Conservation (phyloP, 2,797 vertebrate genomes). For the Propithecus deckenii region DNA sequence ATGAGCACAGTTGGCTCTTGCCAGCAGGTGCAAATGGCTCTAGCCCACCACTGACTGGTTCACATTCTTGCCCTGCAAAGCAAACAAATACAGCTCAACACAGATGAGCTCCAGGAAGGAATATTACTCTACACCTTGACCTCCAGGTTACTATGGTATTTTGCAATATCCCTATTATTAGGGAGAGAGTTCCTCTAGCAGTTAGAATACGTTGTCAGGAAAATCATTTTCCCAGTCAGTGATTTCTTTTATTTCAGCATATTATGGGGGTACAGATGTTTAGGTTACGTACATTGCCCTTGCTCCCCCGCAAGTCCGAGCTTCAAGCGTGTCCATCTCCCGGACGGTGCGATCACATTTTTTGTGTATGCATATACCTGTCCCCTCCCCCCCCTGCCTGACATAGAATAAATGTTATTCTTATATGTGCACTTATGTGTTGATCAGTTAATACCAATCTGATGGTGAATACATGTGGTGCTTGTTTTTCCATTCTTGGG, state of each 20-base stretch:
- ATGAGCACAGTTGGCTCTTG: neutral
- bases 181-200: neutral
- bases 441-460: no score
- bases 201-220: neutral
- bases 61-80: neutral
- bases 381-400: no score
- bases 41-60: neutral
- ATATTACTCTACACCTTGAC: neutral
- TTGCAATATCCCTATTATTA: neutral
- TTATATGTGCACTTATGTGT: no score
- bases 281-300: no score
- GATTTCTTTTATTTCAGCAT: neutral
- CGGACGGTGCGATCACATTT: no score
- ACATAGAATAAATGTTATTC: no score
- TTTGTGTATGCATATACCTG: no score
- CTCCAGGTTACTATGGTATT: neutral
- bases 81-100: neutral
- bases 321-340: no score
- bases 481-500: no score
- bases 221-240: neutral
- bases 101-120: neutral
- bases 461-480: no score
- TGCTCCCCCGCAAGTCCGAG: no score
- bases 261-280: no score
- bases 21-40: neutral